A percentile compares a stretch with the other conserved stretches of the same genome.
Evolutionary conservation across 2,113 vertebrate species (phyloP).

Genomic region (Onychostoma macrolepis): DNA sequence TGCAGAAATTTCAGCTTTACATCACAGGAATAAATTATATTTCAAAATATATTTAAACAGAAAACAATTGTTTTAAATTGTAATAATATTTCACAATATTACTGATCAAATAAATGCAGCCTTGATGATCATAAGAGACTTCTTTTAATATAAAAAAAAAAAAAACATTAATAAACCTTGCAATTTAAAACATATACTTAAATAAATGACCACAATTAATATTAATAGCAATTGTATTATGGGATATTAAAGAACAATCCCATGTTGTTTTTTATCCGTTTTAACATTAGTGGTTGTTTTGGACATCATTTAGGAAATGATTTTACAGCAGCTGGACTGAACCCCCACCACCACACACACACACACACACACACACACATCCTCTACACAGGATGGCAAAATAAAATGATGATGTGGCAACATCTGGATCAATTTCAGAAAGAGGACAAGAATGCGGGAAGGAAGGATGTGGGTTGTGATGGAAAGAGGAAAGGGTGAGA

Average conservation of each 20-base stretch:
- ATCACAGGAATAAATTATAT: no score
- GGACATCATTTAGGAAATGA: neutral
- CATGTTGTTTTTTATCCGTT: neutral
- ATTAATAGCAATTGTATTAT: neutral
- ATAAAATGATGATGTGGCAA: slow-evolving; percentile 18
- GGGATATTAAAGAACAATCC: neutral
- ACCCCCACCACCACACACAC: no score
- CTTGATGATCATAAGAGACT: no score
- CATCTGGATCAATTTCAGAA: slow-evolving; percentile 53
- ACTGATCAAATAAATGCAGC: no score
- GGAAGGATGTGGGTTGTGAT: slow-evolving; percentile 29
- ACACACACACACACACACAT: slow-evolving; percentile 13
- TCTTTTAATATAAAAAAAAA: no score
- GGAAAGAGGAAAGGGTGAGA: neutral
- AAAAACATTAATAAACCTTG: no score
- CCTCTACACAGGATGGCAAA: slow-evolving; percentile 29
- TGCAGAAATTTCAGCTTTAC: no score
- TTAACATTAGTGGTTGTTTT: neutral
- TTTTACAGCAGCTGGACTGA: neutral
- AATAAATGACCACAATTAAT: no score
- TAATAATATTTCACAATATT: no score
- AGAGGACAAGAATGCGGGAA: neutral
- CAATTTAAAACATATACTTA: no score
- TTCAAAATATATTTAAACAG: no score
- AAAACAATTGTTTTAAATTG: no score